Conservation (phyloP, 1,140 invertebrate genomes). For the Habropoda laboriosa region DNA sequence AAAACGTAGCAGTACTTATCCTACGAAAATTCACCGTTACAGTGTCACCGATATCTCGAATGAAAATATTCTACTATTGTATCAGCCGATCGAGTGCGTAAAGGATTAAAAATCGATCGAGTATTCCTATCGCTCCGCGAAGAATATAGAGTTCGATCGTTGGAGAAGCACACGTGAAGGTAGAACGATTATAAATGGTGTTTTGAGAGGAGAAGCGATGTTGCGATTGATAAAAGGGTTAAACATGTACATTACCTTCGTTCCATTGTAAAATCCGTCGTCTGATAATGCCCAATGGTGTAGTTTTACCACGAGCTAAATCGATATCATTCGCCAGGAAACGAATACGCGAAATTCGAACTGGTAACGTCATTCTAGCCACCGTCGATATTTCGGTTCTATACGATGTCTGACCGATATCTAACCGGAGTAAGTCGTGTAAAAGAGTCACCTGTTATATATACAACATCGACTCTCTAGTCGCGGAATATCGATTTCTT, state of each 20-base stretch:
- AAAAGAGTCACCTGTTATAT: no score
- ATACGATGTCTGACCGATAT: not conserved
- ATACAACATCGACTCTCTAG: slow-evolving; percentile 6
- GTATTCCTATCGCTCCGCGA: slow-evolving; percentile 32
- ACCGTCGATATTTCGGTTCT: slow-evolving; percentile 8
- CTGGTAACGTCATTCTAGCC: not conserved
- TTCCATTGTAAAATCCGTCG: slow-evolving; percentile 26
- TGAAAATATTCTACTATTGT: not conserved
- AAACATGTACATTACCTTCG: slow-evolving; percentile 22
- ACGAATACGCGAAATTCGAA: not conserved
- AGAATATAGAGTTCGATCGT: slow-evolving; percentile 13
- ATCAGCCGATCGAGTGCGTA: slow-evolving; percentile 3
- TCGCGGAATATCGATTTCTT: not conserved
- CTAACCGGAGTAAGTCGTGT: no score
- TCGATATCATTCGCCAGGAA: no score
- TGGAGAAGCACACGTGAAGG: not conserved
- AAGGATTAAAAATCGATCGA: slow-evolving; percentile 18
- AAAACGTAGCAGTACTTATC: not conserved
- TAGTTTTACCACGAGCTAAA: not conserved
- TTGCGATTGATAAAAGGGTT: slow-evolving; percentile 3
- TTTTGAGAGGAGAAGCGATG: not conserved
- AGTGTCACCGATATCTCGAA: not conserved
- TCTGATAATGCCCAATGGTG: slow-evolving; percentile 10
- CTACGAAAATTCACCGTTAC: not conserved
- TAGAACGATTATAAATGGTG: slow-evolving; percentile 4